Percentiles rank a stretch among this genome's conserved stretches.
These are phyloP conservation scores for Aplocera efformata DNA, from an alignment of 2,888 invertebrate species.

Conservation along the genomic window DNA sequence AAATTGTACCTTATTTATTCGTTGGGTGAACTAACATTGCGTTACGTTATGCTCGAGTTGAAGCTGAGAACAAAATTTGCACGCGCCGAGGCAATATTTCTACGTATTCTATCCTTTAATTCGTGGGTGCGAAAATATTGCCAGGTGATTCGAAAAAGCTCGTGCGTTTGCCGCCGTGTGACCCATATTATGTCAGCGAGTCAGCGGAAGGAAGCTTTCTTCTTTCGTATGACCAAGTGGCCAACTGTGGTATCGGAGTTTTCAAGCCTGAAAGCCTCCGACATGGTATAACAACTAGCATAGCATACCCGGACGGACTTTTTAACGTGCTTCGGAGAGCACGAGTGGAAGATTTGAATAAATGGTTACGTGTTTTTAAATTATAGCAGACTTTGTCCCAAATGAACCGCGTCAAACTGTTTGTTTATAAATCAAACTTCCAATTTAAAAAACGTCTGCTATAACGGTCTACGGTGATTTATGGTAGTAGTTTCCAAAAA, in stretches of 20 bases:
- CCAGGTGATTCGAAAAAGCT: not conserved
- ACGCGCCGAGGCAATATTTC: slow-evolving; percentile 47
- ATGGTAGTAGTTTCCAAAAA: slow-evolving; percentile 10
- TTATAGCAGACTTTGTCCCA: too few relatives aligned
- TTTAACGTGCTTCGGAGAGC: too few relatives aligned
- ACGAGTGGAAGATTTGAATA: too few relatives aligned
- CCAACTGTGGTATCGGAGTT: too few relatives aligned
- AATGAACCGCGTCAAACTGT: too few relatives aligned
- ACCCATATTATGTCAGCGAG: slow-evolving; percentile 30
- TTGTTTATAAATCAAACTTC: not conserved
- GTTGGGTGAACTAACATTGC: slow-evolving; percentile 17
- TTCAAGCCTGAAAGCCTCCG: too few relatives aligned
- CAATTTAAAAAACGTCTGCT: not conserved
- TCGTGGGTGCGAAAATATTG: slow-evolving; percentile 36
- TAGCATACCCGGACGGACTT: too few relatives aligned
- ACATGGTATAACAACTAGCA: too few relatives aligned
- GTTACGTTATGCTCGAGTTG: slow-evolving; percentile 24
- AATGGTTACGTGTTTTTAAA: too few relatives aligned
- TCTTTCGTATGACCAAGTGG: not conserved
- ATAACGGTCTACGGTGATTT: not conserved
- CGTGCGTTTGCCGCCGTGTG: slow-evolving; percentile 19
- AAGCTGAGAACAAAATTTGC: slow-evolving; percentile 25
- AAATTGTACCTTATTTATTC: slow-evolving; percentile 34
- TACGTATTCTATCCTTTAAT: slow-evolving; percentile 45
- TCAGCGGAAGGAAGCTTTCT: slow-evolving; percentile 30